phyloP scores from a whole-genome alignment of 2,113 vertebrate species.

The Arizona elegans region DNA sequence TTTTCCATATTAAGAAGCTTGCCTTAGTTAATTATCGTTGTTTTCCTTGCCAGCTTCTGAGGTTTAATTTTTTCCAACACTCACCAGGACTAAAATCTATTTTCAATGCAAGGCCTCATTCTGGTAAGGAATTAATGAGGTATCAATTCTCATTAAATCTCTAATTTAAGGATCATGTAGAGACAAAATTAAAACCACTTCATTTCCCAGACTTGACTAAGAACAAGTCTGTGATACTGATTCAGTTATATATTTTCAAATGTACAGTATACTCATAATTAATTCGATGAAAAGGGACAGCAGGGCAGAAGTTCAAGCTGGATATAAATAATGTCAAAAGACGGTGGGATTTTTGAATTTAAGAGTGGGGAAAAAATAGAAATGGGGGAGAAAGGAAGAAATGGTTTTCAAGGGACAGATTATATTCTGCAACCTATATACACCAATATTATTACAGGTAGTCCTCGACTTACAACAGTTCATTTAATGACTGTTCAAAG shows the following conservation, averaged over 20 bases:
- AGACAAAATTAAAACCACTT: conserved; percentile 26
- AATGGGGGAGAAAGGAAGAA: background rate
- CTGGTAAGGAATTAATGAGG: conserved; percentile 33
- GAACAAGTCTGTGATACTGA: conserved; percentile 6
- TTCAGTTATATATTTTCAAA: conserved; percentile 17
- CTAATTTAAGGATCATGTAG: conserved; percentile 31
- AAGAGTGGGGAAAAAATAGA: background rate
- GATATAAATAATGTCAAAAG: background rate
- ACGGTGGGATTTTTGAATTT: background rate
- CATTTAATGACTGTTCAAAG: background rate
- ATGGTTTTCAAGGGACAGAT: background rate
- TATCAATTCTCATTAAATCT: conserved; percentile 34
- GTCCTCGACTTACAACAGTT: background rate
- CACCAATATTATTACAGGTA: background rate
- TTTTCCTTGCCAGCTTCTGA: background rate
- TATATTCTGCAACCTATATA: background rate
- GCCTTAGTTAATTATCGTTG: background rate
- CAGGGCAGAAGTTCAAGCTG: background rate
- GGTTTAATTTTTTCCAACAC: background rate
- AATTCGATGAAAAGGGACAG: background rate
- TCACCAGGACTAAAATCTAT: conserved; percentile 18
- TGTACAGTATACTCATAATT: background rate
- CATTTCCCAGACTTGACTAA: conserved; percentile 10
- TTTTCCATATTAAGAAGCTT: background rate
- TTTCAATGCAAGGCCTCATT: conserved; percentile 15